Evolutionary conservation across 2,888 invertebrate species (phyloP).

Genomic region (Apamea crenata): DNA sequence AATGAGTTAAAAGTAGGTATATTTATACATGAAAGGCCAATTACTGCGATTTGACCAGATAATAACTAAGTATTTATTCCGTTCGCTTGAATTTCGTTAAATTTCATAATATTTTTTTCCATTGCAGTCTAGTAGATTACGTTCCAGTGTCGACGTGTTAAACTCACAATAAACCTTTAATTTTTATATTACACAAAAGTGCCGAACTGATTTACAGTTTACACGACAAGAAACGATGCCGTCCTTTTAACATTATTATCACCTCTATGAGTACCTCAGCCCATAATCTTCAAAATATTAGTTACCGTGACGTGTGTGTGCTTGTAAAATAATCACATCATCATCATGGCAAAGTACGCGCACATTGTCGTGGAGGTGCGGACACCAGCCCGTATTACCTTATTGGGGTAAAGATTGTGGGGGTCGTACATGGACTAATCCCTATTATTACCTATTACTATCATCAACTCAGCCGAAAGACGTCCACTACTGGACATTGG

Average conservation of each 20-base stretch:
- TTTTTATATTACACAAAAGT: conserved; percentile 22
- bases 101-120: conserved; percentile 29
- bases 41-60: conserved; percentile 23
- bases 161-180: conserved; percentile 11
- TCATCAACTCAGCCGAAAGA: neutral
- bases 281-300: conserved; percentile 1
- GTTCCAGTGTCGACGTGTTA: neutral
- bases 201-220: conserved; percentile 31
- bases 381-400: no score
- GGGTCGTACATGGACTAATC: no score
- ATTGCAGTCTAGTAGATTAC: neutral
- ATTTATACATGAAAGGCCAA: conserved; percentile 36
- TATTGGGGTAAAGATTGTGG: no score
- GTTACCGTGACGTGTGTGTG: neutral
- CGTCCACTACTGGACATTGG: neutral
- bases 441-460: no score
- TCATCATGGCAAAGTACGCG: neutral
- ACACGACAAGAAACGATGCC: conserved; percentile 25
- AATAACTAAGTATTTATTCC: neutral
- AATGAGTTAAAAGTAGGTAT: neutral
- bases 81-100: conserved; percentile 10
- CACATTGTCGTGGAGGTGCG: no score
- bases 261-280: conserved; percentile 20
- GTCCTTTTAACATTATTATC: conserved; percentile 52
- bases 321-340: neutral